These are phyloP conservation scores for Nineta flava DNA, from an alignment of 2,888 invertebrate species.

Conservation along the genomic window DNA sequence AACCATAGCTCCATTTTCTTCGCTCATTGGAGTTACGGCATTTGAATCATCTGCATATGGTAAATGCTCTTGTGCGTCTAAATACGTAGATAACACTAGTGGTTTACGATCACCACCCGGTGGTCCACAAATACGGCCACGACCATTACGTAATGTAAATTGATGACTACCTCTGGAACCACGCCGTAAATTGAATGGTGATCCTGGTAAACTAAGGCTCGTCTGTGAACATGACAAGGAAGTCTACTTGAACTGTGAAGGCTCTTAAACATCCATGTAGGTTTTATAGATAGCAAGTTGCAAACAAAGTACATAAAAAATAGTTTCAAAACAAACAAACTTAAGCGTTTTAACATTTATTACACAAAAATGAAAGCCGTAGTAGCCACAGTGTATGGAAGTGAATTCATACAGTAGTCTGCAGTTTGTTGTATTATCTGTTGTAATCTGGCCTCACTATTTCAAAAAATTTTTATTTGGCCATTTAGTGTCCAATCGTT, in stretches of 20 bases:
- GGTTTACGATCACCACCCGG: slow-evolving; percentile 84
- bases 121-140: slow-evolving; percentile 56
- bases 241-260: slow-evolving; percentile 7
- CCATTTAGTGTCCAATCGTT: too few relatives aligned
- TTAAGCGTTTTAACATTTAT: too few relatives aligned
- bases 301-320: too few relatives aligned
- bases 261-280: slow-evolving; percentile 2
- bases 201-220: slow-evolving; percentile 91
- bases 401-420: too few relatives aligned
- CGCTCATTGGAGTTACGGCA: slow-evolving; percentile 95
- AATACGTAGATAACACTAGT: slow-evolving; percentile 82
- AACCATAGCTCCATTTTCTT: slow-evolving; percentile 91
- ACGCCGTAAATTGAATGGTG: slow-evolving; percentile 85
- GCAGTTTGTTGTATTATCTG: too few relatives aligned
- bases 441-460: too few relatives aligned
- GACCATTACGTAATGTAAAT: slow-evolving; percentile 74
- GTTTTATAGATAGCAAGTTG: not conserved
- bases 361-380: too few relatives aligned
- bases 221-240: slow-evolving; percentile 42
- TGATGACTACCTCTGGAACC: slow-evolving; percentile 86
- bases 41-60: slow-evolving; percentile 96
- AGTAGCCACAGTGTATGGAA: too few relatives aligned
- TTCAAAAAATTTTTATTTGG: too few relatives aligned
- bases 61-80: slow-evolving; percentile 87
- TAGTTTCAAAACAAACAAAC: too few relatives aligned